phyloP scores from a whole-genome alignment of 2,113 vertebrate species.

The Anser cygnoides region DNA sequence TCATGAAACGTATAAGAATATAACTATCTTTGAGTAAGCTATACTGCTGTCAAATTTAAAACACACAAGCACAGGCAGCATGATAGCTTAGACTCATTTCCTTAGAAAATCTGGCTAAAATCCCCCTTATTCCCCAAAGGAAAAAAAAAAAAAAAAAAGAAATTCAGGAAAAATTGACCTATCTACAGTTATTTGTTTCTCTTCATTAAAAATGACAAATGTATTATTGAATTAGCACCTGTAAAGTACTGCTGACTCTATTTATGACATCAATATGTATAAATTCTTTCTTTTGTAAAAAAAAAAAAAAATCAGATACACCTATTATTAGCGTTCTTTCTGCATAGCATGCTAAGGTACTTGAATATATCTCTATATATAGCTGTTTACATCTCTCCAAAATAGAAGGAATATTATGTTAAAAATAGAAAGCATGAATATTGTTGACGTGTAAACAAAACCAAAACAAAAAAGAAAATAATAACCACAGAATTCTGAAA shows the following conservation, averaged over 20 bases:
- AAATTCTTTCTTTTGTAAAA: slow-evolving; percentile 6
- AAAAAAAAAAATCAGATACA: not conserved
- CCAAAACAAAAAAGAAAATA: not conserved
- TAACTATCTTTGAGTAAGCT: not conserved
- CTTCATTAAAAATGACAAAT: slow-evolving; percentile 53
- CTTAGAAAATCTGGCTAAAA: not conserved
- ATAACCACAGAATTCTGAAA: not conserved
- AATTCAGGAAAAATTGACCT: not conserved
- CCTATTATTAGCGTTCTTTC: not conserved
- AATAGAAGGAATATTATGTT: slow-evolving; percentile 13
- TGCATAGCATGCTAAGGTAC: not conserved
- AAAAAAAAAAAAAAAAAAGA: not conserved
- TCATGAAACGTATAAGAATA: not conserved
- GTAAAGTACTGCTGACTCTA: not conserved
- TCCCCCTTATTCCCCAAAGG: not conserved
- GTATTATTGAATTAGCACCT: not conserved
- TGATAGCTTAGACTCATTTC: not conserved
- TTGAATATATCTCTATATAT: not conserved
- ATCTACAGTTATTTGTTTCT: not conserved
- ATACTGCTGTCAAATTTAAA: not conserved
- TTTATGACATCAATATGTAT: slow-evolving; percentile 35
- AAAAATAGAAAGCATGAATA: slow-evolving; percentile 62
- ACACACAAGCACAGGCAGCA: not conserved
- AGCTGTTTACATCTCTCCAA: not conserved
- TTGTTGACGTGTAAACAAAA: not conserved